Percentiles rank a stretch among this genome's conserved stretches.
These are phyloP conservation scores for Oligia strigilis DNA, from an alignment of 2,888 invertebrate genomes.

Conservation along the genomic window DNA sequence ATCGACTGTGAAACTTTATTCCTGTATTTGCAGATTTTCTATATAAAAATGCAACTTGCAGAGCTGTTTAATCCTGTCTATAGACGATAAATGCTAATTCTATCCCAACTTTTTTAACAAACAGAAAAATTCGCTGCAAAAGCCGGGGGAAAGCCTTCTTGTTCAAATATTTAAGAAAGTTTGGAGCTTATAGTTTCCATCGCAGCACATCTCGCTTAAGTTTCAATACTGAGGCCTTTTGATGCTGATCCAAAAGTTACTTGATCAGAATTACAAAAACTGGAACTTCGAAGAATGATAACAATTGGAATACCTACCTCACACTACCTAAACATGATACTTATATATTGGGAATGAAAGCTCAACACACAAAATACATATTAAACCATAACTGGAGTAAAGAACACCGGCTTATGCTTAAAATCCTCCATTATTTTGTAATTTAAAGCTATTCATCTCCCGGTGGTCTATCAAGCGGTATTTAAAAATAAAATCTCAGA, in stretches of 20 bases:
- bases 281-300: neutral
- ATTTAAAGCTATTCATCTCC: conserved; percentile 17
- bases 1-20: conserved; percentile 66
- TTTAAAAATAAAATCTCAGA: conserved; percentile 15
- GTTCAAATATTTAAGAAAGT: conserved; percentile 74
- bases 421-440: conserved; percentile 6
- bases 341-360: neutral
- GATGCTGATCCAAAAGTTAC: conserved; percentile 16
- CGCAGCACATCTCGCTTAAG: conserved; percentile 66
- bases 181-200: conserved; percentile 70
- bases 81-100: conserved; percentile 86
- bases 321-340: neutral
- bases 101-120: conserved; percentile 78
- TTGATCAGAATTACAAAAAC: neutral
- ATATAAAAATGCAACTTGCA: conserved; percentile 77
- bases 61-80: conserved; percentile 78
- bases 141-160: conserved; percentile 72
- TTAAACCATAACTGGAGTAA: neutral
- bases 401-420: neutral
- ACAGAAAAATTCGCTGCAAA: conserved; percentile 78
- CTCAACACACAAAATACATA: neutral
- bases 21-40: conserved; percentile 66
- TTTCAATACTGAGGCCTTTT: conserved; percentile 48
- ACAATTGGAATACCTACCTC: neutral
- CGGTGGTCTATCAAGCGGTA: conserved; percentile 18